These are phyloP conservation scores for Gortyna flavago DNA, from an alignment of 2,888 invertebrate genomes.

Conservation along the genomic window DNA sequence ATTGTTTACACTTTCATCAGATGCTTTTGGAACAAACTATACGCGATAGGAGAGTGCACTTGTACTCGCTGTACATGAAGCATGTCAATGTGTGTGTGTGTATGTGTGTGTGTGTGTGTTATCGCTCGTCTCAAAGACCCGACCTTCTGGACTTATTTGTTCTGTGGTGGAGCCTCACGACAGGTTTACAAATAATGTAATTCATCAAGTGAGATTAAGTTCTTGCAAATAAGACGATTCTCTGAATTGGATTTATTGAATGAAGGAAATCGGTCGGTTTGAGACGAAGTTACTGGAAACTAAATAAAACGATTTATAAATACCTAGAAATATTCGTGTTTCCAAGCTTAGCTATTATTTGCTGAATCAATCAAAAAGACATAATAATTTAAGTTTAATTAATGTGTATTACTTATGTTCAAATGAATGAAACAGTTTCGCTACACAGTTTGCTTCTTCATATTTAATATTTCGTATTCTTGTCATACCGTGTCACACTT, in stretches of 20 bases:
- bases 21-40: neutral
- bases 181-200: conserved; percentile 49
- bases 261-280: neutral
- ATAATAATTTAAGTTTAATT: neutral
- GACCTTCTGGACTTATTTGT: neutral
- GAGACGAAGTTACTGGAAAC: neutral
- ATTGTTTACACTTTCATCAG: neutral
- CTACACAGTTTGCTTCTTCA: conserved; percentile 11
- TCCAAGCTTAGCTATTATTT: neutral
- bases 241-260: conserved; percentile 37
- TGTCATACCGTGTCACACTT: neutral
- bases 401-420: too few species aligned
- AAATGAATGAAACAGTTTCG: conserved; percentile 16
- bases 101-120: neutral
- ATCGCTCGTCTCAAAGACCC: neutral
- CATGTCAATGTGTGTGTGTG: neutral
- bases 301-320: neutral
- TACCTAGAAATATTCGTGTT: neutral
- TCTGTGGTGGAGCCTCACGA: neutral
- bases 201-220: conserved; percentile 56
- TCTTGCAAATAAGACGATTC: conserved; percentile 22
- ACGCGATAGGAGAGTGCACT: neutral
- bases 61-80: neutral
- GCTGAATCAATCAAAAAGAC: neutral
- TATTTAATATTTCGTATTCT: conserved; percentile 16